Percentiles rank a stretch among this genome's conserved stretches.
Conservation (phyloP, 1,140 invertebrate genomes). For the Lysiphlebus fabarum region DNA sequence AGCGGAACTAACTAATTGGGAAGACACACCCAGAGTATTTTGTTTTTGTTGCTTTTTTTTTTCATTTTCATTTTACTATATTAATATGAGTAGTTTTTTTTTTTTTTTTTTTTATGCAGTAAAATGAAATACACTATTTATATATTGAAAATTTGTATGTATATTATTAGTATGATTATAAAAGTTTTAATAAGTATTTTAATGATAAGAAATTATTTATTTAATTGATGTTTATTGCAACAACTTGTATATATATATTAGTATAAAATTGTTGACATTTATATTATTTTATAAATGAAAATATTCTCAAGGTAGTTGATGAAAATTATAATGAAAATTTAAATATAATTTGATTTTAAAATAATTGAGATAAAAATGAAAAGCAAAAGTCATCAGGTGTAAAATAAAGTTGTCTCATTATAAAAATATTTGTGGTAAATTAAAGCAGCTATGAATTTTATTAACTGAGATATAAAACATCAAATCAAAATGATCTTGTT, state of each 20-base stretch:
- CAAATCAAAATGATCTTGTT: no score
- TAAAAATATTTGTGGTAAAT: constrained; percentile 10
- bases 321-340: constrained; percentile 13
- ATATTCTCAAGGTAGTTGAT: background rate
- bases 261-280: background rate
- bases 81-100: background rate
- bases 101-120: no score
- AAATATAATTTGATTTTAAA: background rate
- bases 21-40: background rate
- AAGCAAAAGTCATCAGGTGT: constrained; percentile 24
- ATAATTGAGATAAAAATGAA: constrained; percentile 16
- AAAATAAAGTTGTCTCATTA: constrained; percentile 22
- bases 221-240: no score
- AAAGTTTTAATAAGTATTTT: no score
- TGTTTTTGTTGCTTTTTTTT: background rate
- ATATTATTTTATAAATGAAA: background rate
- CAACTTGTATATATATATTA: no score
- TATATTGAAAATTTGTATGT: no score
- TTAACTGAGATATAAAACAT: no score
- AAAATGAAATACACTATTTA: no score
- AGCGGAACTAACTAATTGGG: constrained; percentile 9
- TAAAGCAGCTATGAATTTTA: constrained; percentile 2
- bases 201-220: no score
- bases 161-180: no score
- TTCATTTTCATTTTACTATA: background rate